phyloP scores from a whole-genome alignment of 2,888 invertebrate species.

The Syritta pipiens region DNA sequence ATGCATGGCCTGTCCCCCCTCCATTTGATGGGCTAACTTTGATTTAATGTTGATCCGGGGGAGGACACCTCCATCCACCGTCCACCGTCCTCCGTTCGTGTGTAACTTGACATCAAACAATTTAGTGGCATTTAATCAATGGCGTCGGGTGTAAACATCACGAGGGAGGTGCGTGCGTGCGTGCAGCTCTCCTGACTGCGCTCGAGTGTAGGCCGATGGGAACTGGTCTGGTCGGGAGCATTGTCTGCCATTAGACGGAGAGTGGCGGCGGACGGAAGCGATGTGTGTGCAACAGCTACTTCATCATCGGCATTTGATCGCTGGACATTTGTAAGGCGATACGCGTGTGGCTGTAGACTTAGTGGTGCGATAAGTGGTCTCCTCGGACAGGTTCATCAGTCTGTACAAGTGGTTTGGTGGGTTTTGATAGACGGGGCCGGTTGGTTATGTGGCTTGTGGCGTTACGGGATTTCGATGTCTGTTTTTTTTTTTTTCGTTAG shows the following conservation, averaged over 20 bases:
- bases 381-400: conserved; percentile 22
- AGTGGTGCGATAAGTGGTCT: conserved; percentile 15
- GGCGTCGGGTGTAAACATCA: not conserved
- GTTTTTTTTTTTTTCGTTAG: too few species aligned
- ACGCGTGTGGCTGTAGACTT: conserved; percentile 12
- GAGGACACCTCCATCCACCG: conserved; percentile 1
- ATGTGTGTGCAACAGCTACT: not conserved
- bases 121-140: conserved; percentile 20
- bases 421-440: conserved; percentile 29
- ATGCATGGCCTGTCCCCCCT: not conserved
- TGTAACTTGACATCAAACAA: conserved; percentile 5
- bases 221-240: too few species aligned
- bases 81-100: not conserved
- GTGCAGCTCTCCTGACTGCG: not conserved
- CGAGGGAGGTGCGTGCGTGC: not conserved
- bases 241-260: too few species aligned
- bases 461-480: too few species aligned
- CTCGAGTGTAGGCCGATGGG: not conserved
- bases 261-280: too few species aligned
- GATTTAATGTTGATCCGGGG: conserved; percentile 8
- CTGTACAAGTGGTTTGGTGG: conserved; percentile 15
- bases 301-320: not conserved
- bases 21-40: conserved; percentile 34
- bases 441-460: too few species aligned
- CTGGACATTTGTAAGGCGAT: not conserved